Evolutionary conservation across 2,797 vertebrate genomes (phyloP).

Genomic region (Phrynocephalus forsythii): DNA sequence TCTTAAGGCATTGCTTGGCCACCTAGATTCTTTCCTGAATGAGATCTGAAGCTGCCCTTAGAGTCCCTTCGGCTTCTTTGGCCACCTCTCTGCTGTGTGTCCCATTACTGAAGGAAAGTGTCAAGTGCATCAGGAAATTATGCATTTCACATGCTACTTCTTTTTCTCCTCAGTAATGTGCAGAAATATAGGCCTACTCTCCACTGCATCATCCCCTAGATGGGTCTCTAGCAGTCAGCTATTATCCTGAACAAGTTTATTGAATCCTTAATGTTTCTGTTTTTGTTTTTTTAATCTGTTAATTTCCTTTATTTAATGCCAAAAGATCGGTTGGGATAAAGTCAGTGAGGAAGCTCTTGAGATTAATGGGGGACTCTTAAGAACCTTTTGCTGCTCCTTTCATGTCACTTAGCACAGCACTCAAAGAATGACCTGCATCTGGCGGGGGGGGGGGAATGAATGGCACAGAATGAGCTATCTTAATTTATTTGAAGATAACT

Average conservation of each 20-base stretch:
- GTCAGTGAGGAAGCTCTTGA: neutral
- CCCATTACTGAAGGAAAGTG: no score
- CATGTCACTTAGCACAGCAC: neutral
- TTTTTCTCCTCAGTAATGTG: neutral
- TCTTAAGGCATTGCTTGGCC: no score
- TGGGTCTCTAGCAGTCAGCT: neutral
- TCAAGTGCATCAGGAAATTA: neutral
- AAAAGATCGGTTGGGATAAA: neutral
- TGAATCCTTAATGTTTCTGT: no score
- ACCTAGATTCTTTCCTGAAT: no score
- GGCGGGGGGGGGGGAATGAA: neutral
- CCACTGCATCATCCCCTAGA: neutral
- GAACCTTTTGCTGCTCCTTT: neutral
- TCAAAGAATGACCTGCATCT: neutral
- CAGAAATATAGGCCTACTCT: no score
- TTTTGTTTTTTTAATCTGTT: no score
- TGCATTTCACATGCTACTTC: neutral
- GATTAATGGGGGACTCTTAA: neutral
- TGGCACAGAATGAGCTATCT: neutral
- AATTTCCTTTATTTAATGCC: no score
- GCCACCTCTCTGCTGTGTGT: no score
- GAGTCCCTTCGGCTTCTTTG: no score
- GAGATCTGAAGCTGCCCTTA: no score
- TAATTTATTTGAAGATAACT: neutral
- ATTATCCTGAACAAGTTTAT: neutral